Base-by-base conservation (phyloP, 2,797 vertebrate species). In the Semaprochilodus insignis region DNA sequence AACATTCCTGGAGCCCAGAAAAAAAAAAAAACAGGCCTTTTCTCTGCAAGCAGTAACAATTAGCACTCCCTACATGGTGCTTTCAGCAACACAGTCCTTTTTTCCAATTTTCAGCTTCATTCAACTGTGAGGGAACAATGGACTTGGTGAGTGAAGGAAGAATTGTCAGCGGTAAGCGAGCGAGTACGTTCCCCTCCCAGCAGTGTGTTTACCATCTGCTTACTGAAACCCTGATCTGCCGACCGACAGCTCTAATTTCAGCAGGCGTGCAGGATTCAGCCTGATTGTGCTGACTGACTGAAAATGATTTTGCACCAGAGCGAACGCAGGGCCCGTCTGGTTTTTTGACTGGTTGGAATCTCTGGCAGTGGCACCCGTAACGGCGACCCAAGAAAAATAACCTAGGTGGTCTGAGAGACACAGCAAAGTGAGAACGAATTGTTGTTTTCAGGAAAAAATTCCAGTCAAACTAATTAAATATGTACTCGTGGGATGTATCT, bases 231-330 rank as follows among this genome's bases (percentile, higher is more conserved):
- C 81, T 57, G 36, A 74, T 73, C 36, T 59, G 6, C 34, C 25
- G 8, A 66, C 59, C 16, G 19, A 55, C n/a, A 36, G 63, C 65
- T 76, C 54, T 34, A 15, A 15, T 73, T 55, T 72, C 69, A 57
- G 73, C 74, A 70, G 67, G 48, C 62, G 67, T 4, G 27, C 67
- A 54, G 75, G 74, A 77, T 73, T 65, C 36, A 4, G 66, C 81
- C 75, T 27, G 74, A 75, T 59, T 7, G n/a, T 65, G 81, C 74
- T 82, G 81, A 82, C 81, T 70, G 74, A 62, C 73, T 62, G 48
- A 74, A 77, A 70, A 70, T 69, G 44, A 69, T 31, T 77, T 82
- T 55, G 74, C 55, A 48, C 21, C 60, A 21, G 36, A 10, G 23
- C 2, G 52, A 44, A 48, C 44, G 44, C 44, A 13, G 44, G 70